A percentile compares a stretch with the other conserved stretches of the same genome.
Conservation (phyloP, 30 jellyfish, hydroid and myxozoan species). For the Hydractinia symbiolongicarpus region DNA sequence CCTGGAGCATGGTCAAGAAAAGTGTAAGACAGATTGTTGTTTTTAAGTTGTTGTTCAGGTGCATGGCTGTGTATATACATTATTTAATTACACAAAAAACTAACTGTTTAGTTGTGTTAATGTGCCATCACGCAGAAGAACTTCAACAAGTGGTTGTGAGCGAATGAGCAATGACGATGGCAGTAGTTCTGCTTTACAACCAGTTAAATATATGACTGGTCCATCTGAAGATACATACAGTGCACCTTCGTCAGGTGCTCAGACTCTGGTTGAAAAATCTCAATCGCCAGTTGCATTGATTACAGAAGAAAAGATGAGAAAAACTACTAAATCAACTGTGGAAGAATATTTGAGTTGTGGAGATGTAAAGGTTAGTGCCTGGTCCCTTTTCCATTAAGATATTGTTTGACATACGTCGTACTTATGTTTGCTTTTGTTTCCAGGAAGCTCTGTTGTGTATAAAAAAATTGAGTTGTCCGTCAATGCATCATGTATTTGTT, state of each 20-base stretch:
- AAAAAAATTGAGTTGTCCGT: constrained; percentile 36
- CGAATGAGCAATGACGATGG: neutral
- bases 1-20: constrained; percentile 70
- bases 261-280: constrained; percentile 23
- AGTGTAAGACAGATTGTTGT: too few species aligned
- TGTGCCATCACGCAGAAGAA: neutral
- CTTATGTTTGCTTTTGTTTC: neutral
- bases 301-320: constrained; percentile 43
- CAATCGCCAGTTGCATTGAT: constrained; percentile 28
- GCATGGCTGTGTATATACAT: too few species aligned
- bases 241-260: constrained; percentile 24
- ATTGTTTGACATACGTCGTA: neutral
- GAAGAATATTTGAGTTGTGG: constrained; percentile 50
- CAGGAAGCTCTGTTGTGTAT: constrained; percentile 70
- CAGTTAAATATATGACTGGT: constrained; percentile 42
- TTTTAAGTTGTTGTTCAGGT: too few species aligned
- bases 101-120: too few species aligned
- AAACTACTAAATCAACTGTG: constrained; percentile 60
- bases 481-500: constrained; percentile 31
- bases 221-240: neutral
- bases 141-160: constrained; percentile 3
- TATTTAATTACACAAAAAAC: too few species aligned
- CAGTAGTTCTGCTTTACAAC: constrained; percentile 25
- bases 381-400: neutral
- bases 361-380: constrained; percentile 53